Evolutionary conservation across 2,888 invertebrate species (phyloP).

Genomic region (Aquatica leii): DNA sequence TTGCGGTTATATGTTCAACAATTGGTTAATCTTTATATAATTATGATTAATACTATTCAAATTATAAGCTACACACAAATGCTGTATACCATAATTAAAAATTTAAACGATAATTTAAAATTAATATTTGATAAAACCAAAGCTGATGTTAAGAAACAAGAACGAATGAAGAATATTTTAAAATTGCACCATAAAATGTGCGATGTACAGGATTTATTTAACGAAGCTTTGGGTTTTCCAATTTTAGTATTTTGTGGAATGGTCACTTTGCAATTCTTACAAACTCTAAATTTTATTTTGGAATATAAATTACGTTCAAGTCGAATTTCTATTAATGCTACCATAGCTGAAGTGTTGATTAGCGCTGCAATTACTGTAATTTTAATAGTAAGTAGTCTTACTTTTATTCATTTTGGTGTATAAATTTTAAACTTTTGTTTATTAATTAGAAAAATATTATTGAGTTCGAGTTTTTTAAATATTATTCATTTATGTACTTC

Average conservation of each 20-base stretch:
- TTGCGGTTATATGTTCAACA: neutral
- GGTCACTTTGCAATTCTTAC: conserved; percentile 5
- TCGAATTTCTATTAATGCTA: neutral
- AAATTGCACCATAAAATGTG: conserved; percentile 33
- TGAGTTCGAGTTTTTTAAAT: neutral
- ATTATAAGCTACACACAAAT: neutral
- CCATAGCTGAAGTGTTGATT: neutral
- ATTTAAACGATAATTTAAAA: conserved; percentile 9
- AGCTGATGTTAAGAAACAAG: neutral
- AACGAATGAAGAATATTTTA: conserved; percentile 8
- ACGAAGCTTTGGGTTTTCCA: conserved; percentile 22
- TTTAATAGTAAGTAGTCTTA: conserved; percentile 7
- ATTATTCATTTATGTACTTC: too few relatives aligned
- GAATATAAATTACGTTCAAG: neutral
- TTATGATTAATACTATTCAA: conserved; percentile 11
- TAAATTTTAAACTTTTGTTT: neutral
- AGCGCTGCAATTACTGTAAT: neutral
- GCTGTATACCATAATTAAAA: neutral
- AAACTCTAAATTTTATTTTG: conserved; percentile 20
- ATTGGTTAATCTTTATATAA: conserved; percentile 14
- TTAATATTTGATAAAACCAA: conserved; percentile 1
- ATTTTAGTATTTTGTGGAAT: neutral
- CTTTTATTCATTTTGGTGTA: neutral
- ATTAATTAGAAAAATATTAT: neutral
- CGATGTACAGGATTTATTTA: conserved; percentile 26